Percentiles rank a stretch among this genome's conserved stretches.
phyloP scores from a whole-genome alignment of 1,140 invertebrate species.

The Zaprionus capensis region DNA sequence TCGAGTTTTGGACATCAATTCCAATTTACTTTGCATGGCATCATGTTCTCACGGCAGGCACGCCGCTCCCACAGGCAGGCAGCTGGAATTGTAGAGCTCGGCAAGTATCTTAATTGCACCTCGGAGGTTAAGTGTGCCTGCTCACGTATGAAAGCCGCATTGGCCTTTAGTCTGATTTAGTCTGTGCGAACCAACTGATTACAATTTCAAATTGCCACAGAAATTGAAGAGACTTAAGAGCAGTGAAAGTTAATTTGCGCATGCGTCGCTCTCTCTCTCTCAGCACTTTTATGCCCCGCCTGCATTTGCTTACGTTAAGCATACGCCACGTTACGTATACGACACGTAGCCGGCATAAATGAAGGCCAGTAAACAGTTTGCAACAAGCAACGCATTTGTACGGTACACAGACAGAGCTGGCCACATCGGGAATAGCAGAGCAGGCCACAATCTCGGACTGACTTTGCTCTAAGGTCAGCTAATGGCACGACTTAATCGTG shows the following conservation, averaged over 20 bases:
- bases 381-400: slow-evolving; percentile 48
- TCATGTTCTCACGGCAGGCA: slow-evolving; percentile 24
- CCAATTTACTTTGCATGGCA: slow-evolving; percentile 5
- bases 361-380: slow-evolving; percentile 51
- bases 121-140: slow-evolving; percentile 34
- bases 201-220: slow-evolving; percentile 48
- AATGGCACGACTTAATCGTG: slow-evolving; percentile 13
- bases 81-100: slow-evolving; percentile 49
- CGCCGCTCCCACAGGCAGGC: slow-evolving; percentile 24
- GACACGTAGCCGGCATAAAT: slow-evolving; percentile 24
- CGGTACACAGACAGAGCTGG: slow-evolving; percentile 54
- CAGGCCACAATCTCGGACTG: slow-evolving; percentile 4
- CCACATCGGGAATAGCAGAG: background rate
- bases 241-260: slow-evolving; percentile 35
- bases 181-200: slow-evolving; percentile 32
- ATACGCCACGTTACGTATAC: slow-evolving; percentile 45
- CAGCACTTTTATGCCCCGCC: slow-evolving; percentile 64
- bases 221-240: slow-evolving; percentile 41
- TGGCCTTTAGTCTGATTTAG: slow-evolving; percentile 38
- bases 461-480: slow-evolving; percentile 14
- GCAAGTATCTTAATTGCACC: slow-evolving; percentile 67
- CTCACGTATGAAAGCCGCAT: slow-evolving; percentile 49
- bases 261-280: slow-evolving; percentile 23
- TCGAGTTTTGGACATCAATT: slow-evolving; percentile 6
- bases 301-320: slow-evolving; percentile 60